A percentile compares a stretch with the other conserved stretches of the same genome.
Evolutionary conservation across 2,797 vertebrate genomes (phyloP).

Genomic region (Sparidentex hasta): DNA sequence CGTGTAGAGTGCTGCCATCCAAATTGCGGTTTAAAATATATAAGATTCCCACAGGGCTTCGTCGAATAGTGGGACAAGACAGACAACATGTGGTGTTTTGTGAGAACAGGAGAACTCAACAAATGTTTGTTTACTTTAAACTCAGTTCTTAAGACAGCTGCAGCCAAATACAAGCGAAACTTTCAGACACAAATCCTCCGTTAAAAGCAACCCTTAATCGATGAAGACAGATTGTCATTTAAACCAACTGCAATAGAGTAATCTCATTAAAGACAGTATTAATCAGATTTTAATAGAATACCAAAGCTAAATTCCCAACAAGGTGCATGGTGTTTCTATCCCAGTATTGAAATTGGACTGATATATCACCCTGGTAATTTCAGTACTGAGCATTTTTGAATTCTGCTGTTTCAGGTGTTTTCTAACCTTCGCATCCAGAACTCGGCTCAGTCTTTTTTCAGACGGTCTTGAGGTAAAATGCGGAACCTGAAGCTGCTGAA

Average conservation of each 20-base stretch:
- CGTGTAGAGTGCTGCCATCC: neutral
- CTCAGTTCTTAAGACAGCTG: neutral
- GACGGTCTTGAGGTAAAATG: constrained; percentile 81
- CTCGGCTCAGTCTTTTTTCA: neutral
- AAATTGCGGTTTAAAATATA: neutral
- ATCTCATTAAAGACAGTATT: too few species aligned
- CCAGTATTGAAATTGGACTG: neutral
- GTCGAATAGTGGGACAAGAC: neutral
- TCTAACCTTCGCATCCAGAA: constrained; percentile 5
- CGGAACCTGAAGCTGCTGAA: constrained; percentile 91
- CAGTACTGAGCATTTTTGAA: neutral
- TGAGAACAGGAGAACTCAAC: too few species aligned
- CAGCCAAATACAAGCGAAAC: too few species aligned
- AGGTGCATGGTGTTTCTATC: neutral
- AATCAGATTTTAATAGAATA: too few species aligned
- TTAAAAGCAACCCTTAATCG: too few species aligned
- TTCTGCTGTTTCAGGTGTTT: constrained; percentile 4
- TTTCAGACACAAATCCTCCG: too few species aligned
- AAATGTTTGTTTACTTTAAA: too few species aligned
- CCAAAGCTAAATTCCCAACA: too few species aligned
- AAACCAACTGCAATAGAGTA: too few species aligned
- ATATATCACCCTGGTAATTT: neutral
- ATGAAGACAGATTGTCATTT: too few species aligned
- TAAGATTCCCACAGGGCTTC: rapidly evolving
- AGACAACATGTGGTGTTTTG: neutral